These are phyloP conservation scores for Coelopa pilipes DNA, from an alignment of 2,888 invertebrate species.

Conservation along the genomic window DNA sequence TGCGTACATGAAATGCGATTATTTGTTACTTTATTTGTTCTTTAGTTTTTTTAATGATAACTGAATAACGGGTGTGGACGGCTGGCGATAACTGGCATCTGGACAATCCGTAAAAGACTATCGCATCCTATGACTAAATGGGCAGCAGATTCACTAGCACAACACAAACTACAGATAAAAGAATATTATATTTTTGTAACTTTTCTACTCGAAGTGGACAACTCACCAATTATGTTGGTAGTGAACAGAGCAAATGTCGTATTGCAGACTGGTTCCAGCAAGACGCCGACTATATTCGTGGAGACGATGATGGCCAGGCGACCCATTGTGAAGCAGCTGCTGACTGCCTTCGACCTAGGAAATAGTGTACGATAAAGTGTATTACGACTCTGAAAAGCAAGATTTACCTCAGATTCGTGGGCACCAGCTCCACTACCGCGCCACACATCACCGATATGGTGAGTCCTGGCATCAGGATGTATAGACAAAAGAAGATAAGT, in stretches of 20 bases:
- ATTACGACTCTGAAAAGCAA: not conserved
- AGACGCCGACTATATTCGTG: constrained; percentile 56
- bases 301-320: constrained; percentile 56
- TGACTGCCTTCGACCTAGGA: constrained; percentile 57
- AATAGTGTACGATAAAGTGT: not conserved
- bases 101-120: too few relatives aligned
- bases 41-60: too few relatives aligned
- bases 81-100: too few relatives aligned
- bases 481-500: constrained; percentile 58
- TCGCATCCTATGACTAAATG: too few relatives aligned
- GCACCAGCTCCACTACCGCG: constrained; percentile 59
- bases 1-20: too few relatives aligned
- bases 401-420: constrained; percentile 57
- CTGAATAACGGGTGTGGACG: too few relatives aligned
- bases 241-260: constrained; percentile 55
- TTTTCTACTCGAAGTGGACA: not conserved
- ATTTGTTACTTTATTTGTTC: too few relatives aligned
- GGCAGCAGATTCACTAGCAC: too few relatives aligned
- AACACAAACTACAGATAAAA: too few relatives aligned
- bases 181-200: too few relatives aligned
- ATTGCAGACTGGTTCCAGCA: constrained; percentile 54
- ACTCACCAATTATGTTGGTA: constrained; percentile 50
- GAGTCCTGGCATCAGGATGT: constrained; percentile 57
- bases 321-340: constrained; percentile 55
- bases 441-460: constrained; percentile 60